These are phyloP conservation scores for Chrosomus eos DNA, from an alignment of 2,797 vertebrate species.

Conservation along the genomic window DNA sequence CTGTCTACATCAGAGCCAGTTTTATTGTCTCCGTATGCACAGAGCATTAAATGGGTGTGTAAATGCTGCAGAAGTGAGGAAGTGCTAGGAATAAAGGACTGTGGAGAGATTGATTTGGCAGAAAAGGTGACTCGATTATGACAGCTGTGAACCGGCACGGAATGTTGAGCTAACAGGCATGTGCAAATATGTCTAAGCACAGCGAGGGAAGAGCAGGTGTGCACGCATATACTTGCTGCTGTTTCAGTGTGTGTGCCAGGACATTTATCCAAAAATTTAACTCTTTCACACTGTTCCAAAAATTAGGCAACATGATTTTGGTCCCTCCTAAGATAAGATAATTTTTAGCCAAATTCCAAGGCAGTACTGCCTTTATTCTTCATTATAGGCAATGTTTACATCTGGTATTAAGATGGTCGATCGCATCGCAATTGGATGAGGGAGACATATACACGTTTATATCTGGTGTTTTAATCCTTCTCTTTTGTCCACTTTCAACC, in stretches of 20 bases:
- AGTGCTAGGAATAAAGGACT: conserved; percentile 11
- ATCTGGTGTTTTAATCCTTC: too few species aligned
- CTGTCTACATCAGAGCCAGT: not conserved
- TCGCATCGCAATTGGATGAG: too few species aligned
- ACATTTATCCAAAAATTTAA: not conserved
- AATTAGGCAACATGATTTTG: not conserved
- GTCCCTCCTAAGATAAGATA: too few species aligned
- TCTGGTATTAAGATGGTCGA: too few species aligned
- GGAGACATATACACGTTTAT: too few species aligned
- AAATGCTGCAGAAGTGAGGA: conserved; percentile 23
- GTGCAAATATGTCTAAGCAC: conserved; percentile 37
- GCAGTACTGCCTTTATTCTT: not conserved
- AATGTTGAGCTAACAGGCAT: conserved; percentile 44
- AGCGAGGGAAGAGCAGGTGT: conserved; percentile 9
- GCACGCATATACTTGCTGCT: not conserved
- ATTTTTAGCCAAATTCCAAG: not conserved
- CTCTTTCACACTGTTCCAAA: conserved; percentile 1
- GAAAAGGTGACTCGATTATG: conserved; percentile 46
- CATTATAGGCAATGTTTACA: not conserved
- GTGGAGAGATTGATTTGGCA: conserved; percentile 34
- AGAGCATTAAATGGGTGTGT: conserved; percentile 15
- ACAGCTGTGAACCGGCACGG: conserved; percentile 33
- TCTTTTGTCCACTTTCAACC: too few species aligned
- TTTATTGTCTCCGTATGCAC: conserved; percentile 16
- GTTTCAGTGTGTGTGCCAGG: not conserved